Base-by-base conservation (phyloP, 1,140 invertebrate species). In the Oryzaephilus surinamensis region DNA sequence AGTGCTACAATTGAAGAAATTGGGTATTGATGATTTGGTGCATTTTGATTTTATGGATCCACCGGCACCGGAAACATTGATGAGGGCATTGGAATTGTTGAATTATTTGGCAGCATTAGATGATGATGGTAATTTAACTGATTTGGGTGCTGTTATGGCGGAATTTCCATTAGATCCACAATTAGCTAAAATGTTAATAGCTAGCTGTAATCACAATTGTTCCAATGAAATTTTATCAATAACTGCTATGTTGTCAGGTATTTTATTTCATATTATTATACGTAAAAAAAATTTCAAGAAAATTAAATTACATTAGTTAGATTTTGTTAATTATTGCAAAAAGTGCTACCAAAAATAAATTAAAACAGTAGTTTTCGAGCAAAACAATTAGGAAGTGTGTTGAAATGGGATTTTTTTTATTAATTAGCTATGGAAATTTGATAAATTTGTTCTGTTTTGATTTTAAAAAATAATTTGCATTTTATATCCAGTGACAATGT, bases 31-130 rank as follows among this genome's bases (percentile, higher is more conserved):
- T 61, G 97, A 99, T 71, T 69, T 99, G 51, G 96, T 99, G 20
- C 96, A 99, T 65, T 99, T 99, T 68, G 96, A 99, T 68, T 99
- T 99, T 64, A 99, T 99, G 96, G 96, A 99, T 71, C 96, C 96
- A 11, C 96, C 96, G 14, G 97, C 97, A n/a, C 97, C 97, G 0
- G 96, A 99, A 74, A 99, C 97, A 0, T 67, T 99, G n/a, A 99
- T 99, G 96, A 69, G 96, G 61, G 96, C 97, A 2, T 63, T 99
- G 35, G 97, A 99, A 70, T 68, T 99, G 33, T 70, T 99, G 6
- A 99, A 99, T 69, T 99, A 99, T 63, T 68, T 99, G 34, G 91
- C 89, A 3, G 92, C 91, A 1, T 70, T 97, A 46, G 95, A 99
- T 54, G 97, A 99, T 64, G 93, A 97, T 63, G 86, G 93, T 31